These are phyloP conservation scores for Lophotis ruficrista DNA, from an alignment of 2,113 vertebrate genomes.

Conservation along the genomic window DNA sequence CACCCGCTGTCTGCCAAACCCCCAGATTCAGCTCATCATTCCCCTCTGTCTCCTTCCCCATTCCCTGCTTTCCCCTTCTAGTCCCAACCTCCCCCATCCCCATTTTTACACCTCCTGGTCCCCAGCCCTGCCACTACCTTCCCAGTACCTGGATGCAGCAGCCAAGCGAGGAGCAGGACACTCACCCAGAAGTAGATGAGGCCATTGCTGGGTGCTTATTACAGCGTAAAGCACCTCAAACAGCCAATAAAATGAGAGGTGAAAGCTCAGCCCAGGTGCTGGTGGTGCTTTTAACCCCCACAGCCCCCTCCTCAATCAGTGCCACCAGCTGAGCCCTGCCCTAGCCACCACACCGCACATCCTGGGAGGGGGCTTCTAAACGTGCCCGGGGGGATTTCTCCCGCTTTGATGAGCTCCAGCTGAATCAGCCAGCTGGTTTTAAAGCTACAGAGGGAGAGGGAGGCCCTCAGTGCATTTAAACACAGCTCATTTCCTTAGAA, in stretches of 20 bases:
- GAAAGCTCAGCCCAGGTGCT: rapidly evolving
- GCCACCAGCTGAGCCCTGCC: not conserved
- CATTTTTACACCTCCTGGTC: rapidly evolving
- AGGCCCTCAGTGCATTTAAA: rapidly evolving
- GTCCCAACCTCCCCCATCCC: rapidly evolving
- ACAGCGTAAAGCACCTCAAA: not conserved
- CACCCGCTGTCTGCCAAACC: rapidly evolving
- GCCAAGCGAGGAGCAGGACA: rapidly evolving
- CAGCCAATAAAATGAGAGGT: rapidly evolving
- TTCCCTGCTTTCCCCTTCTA: not conserved
- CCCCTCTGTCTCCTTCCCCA: not conserved
- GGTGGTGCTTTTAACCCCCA: no score
- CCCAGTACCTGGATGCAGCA: not conserved
- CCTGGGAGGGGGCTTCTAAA: not conserved
- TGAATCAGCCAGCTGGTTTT: not conserved
- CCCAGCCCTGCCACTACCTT: not conserved
- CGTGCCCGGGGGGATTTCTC: rapidly evolving
- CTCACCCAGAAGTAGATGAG: rapidly evolving
- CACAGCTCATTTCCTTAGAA: not conserved
- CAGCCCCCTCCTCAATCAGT: rapidly evolving
- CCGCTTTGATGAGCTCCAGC: not conserved
- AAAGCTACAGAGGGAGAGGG: not conserved
- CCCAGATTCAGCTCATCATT: rapidly evolving
- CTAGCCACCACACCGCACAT: rapidly evolving
- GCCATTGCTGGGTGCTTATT: rapidly evolving